phyloP scores from a whole-genome alignment of 1,140 invertebrate species.

The Halotydeus destructor region DNA sequence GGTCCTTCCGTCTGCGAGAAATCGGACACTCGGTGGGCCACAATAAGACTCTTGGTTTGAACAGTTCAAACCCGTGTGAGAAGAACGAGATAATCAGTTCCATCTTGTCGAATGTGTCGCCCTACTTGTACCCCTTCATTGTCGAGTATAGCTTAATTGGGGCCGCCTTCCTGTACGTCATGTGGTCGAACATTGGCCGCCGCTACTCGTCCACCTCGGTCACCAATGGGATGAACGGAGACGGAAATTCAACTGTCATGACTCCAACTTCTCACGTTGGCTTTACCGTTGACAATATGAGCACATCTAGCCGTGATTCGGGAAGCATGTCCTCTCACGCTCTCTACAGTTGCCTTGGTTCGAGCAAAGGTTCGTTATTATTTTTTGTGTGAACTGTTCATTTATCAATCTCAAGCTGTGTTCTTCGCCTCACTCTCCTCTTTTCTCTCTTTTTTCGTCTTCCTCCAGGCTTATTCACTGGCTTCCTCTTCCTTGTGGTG shows the following conservation, averaged over 20 bases:
- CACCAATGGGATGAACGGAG: not conserved
- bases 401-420: no score
- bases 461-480: slow-evolving; percentile 70
- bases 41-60: slow-evolving; percentile 2
- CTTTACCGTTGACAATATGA: slow-evolving; percentile 10
- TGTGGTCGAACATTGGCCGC: slow-evolving; percentile 73
- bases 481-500: slow-evolving; percentile 64
- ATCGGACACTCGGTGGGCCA: not conserved
- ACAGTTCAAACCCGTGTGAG: slow-evolving; percentile 17
- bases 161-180: slow-evolving; percentile 87
- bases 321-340: not conserved
- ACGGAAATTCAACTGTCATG: no score
- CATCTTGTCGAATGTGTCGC: slow-evolving; percentile 58
- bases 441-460: slow-evolving; percentile 52
- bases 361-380: slow-evolving; percentile 72
- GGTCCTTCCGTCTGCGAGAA: not conserved
- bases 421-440: not conserved
- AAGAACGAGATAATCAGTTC: slow-evolving; percentile 28
- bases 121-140: slow-evolving; percentile 84
- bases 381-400: slow-evolving; percentile 62
- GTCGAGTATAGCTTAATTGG: slow-evolving; percentile 92
- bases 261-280: not conserved
- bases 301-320: slow-evolving; percentile 8
- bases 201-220: not conserved
- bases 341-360: slow-evolving; percentile 50